These are phyloP conservation scores for Uloborus plumipes DNA, from an alignment of 2,888 invertebrate genomes.

Conservation along the genomic window DNA sequence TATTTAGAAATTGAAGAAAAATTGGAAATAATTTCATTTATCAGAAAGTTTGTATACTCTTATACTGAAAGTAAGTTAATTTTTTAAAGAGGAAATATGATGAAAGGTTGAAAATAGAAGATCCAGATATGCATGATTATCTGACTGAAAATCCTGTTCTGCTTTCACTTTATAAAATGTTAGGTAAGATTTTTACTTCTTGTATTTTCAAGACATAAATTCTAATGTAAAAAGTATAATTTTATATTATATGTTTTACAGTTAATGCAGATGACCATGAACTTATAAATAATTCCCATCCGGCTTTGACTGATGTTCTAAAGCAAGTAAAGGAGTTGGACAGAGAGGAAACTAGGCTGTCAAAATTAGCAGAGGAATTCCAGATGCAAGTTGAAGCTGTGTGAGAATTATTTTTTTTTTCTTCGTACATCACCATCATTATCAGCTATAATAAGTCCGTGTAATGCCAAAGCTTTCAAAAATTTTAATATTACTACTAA, in stretches of 20 bases:
- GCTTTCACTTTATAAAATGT: conserved; percentile 14
- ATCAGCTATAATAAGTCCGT: not conserved
- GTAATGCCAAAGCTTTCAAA: too few relatives aligned
- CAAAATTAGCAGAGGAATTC: conserved; percentile 12
- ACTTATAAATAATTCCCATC: not conserved
- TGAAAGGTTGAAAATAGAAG: not conserved
- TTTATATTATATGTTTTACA: conserved; percentile 1
- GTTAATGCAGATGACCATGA: conserved; percentile 5
- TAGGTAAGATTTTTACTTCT: conserved; percentile 13
- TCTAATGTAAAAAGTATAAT: too few relatives aligned
- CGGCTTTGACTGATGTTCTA: conserved; percentile 15
- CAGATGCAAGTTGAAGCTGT: not conserved
- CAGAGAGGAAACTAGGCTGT: not conserved
- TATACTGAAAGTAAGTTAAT: too few relatives aligned
- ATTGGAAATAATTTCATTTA: too few relatives aligned
- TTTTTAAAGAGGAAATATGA: conserved; percentile 19
- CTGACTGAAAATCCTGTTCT: conserved; percentile 13
- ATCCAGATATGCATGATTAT: conserved; percentile 12
- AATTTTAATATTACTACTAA: too few relatives aligned
- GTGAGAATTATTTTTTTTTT: conserved; percentile 18
- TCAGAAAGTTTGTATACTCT: too few relatives aligned
- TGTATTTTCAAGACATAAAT: too few relatives aligned
- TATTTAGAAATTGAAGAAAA: too few relatives aligned
- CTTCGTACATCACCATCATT: not conserved
- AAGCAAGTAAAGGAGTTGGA: conserved; percentile 7